Conservation (phyloP, 2,113 vertebrate species). For the Pseudopodoces humilis region DNA sequence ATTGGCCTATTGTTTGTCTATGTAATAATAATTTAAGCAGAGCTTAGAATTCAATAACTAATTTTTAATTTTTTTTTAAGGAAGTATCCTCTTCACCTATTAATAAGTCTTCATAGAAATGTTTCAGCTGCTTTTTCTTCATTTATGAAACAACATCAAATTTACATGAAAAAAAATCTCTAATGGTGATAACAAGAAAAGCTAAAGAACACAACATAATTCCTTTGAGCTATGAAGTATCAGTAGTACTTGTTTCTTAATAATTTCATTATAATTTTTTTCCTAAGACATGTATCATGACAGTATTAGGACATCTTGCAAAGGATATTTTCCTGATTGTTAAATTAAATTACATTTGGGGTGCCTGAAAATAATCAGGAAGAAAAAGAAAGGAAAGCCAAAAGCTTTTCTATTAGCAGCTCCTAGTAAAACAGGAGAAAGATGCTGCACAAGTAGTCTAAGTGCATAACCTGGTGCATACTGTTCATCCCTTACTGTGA, state of each 20-base stretch:
- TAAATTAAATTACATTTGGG: background rate
- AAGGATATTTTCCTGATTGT: background rate
- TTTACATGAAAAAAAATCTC: background rate
- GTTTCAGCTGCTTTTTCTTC: background rate
- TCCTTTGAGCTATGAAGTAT: constrained; percentile 1
- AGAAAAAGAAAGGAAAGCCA: background rate
- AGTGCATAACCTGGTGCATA: accelerated
- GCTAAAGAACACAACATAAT: background rate
- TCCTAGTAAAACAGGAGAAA: background rate
- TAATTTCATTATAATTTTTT: background rate
- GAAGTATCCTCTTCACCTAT: background rate
- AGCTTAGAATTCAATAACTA: background rate
- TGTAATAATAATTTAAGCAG: background rate
- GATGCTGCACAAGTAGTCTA: background rate
- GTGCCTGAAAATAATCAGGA: background rate
- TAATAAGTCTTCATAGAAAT: background rate
- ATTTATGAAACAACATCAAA: background rate
- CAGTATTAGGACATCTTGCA: background rate
- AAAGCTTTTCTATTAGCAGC: background rate
- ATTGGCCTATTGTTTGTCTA: background rate
- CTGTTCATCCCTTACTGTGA: background rate
- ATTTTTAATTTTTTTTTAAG: background rate
- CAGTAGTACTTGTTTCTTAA: background rate
- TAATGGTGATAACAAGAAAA: background rate
- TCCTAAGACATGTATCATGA: background rate